Percentiles rank a stretch among this genome's conserved stretches.
Evolutionary conservation across 2,113 vertebrate species (phyloP).

Genomic region (Capricornis sumatraensis): DNA sequence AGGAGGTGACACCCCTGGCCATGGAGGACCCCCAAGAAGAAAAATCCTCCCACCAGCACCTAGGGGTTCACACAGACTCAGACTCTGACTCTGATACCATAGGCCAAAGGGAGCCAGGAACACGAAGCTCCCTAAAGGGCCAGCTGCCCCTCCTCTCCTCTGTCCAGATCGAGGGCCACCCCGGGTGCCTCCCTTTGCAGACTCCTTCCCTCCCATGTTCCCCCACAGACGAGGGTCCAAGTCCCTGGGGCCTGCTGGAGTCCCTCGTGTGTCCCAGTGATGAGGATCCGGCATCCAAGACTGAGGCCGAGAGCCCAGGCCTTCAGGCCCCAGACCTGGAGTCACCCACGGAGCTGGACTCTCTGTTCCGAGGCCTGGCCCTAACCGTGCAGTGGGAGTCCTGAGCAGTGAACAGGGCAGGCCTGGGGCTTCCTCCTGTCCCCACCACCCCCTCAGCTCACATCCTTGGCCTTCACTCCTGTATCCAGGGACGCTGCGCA

Average conservation of each 20-base stretch:
- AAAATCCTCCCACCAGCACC: not conserved
- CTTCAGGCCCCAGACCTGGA: not conserved
- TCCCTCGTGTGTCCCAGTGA: conserved; percentile 62
- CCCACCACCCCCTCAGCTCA: accelerated
- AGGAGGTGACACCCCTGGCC: not conserved
- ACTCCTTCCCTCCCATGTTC: not conserved
- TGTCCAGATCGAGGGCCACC: conserved; percentile 60
- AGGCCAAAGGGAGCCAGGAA: not conserved
- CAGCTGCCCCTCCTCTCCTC: conserved; percentile 61
- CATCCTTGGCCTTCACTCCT: not conserved
- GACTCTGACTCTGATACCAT: not conserved
- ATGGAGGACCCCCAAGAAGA: not conserved
- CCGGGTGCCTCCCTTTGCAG: conserved; percentile 28
- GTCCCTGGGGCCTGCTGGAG: conserved; percentile 55
- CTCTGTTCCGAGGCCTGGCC: conserved; percentile 77
- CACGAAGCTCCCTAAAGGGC: not conserved
- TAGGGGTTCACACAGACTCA: not conserved
- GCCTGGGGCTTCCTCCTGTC: not conserved
- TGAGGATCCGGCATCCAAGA: not conserved
- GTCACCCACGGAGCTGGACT: conserved; percentile 24
- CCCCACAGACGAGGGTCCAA: not conserved
- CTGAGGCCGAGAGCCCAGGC: not conserved
- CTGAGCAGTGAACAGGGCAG: not conserved
- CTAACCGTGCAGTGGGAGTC: conserved; percentile 79
- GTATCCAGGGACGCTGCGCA: accelerated